These are phyloP conservation scores for Hypothenemus hampei DNA, from an alignment of 1,140 invertebrate species.

Conservation along the genomic window DNA sequence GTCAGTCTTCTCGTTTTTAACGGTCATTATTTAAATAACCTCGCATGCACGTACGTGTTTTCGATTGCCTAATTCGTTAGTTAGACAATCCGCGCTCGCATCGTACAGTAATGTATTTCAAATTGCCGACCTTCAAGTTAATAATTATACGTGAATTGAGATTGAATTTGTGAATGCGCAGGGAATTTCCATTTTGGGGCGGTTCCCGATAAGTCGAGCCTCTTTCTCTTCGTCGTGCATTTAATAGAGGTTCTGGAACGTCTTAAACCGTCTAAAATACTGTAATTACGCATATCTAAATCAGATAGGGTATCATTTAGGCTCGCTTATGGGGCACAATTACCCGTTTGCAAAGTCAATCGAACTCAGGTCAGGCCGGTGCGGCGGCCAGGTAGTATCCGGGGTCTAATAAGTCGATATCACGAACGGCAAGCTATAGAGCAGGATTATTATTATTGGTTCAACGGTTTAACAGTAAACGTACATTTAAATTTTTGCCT, in stretches of 20 bases:
- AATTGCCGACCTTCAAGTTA: background rate
- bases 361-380: background rate
- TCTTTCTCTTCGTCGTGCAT: constrained; percentile 8
- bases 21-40: constrained; percentile 12
- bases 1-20: constrained; percentile 11
- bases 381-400: background rate
- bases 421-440: background rate
- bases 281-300: constrained; percentile 19
- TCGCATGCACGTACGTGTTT: too few relatives aligned
- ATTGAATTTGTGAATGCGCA: background rate
- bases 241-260: constrained; percentile 12
- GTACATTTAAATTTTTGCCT: constrained; percentile 2
- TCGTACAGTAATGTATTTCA: background rate
- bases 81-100: background rate
- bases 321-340: constrained; percentile 8
- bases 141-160: background rate
- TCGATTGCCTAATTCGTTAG: constrained; percentile 6
- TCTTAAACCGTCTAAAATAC: constrained; percentile 17
- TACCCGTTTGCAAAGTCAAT: background rate
- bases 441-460: too few relatives aligned
- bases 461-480: too few relatives aligned
- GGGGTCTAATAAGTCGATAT: background rate
- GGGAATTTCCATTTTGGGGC: background rate
- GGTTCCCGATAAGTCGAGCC: background rate
- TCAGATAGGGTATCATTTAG: constrained; percentile 20